Base-by-base conservation (phyloP, 2,797 vertebrate genomes). In the Gastrophryne carolinensis region DNA sequence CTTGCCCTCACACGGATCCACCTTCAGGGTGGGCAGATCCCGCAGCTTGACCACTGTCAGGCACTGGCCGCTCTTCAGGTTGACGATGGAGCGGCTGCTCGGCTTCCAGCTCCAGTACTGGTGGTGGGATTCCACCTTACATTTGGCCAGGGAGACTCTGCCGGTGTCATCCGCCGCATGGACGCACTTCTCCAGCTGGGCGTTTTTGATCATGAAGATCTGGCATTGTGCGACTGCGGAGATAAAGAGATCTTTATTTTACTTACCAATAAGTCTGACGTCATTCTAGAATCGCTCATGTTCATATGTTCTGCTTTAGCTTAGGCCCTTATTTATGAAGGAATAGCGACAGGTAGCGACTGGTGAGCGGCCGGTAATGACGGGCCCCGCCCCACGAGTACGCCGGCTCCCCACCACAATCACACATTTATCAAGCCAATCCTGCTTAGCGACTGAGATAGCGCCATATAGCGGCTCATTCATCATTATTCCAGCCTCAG, bases 131-230 rank as follows among this genome's bases (percentile, higher is more conserved):
- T 65, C 58, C 0, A 70, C 67, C 56, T 79, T 85, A 79, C 91
- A 95, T 21, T 90, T 80, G 0, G 64, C 86, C 72, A 93, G 83
- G 2, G 83, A 83, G 34, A 95, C 78, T 74, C 81, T 23, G 1
- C 83, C 81, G 19, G 77, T 76, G 44, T 80, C 70, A 0, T 79
- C 77, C 2, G 72, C 69, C 26, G 82, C 67, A 1, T 86, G 84
- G 53, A 95, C 71, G 80, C 93, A 94, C 79, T 89, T 92, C 34
- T 89, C 90, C 78, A 93, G 79, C 0, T 83, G 82, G 52, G 88
- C 87, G 75, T 94, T 98, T 80, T 81, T 89, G 79, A 97, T 90
- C 83, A 89, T 88, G 60, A 95, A 87, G 24, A 86, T 86, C 75
- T 81, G 78, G 2, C 73, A 78, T 17, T 85, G 89, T 89, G 83